Conservation (phyloP, 2,113 vertebrate species). For the Heterotis niloticus region DNA sequence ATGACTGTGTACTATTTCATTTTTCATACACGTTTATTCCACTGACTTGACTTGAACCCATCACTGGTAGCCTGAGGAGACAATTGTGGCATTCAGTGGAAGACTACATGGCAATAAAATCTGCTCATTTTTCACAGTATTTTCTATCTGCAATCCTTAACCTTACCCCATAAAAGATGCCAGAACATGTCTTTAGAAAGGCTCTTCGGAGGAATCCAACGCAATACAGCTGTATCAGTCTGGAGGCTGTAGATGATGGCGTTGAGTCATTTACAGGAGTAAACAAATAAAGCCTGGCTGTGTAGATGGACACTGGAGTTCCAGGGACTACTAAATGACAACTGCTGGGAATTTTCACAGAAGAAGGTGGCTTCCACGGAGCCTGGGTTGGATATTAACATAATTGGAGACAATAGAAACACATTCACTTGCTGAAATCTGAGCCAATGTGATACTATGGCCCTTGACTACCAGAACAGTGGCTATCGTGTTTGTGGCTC, state of each 20-base stretch:
- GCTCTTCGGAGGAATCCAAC: too few relatives aligned
- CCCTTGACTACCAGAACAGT: too few relatives aligned
- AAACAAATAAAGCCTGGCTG: too few relatives aligned
- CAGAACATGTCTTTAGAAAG: neutral
- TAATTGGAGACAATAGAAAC: conserved; percentile 21
- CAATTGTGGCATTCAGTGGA: conserved; percentile 14
- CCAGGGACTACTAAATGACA: neutral
- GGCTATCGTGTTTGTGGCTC: conserved; percentile 8
- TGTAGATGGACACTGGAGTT: neutral
- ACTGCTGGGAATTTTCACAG: neutral
- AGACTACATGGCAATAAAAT: neutral
- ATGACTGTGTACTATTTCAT: conserved; percentile 34
- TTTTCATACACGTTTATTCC: conserved; percentile 40
- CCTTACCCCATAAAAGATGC: neutral
- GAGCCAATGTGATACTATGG: conserved; percentile 14
- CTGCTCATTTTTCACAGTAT: neutral
- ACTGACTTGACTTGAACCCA: conserved; percentile 54
- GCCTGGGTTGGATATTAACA: conserved; percentile 11
- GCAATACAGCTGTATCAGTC: too few relatives aligned
- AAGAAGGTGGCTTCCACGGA: neutral
- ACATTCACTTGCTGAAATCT: conserved; percentile 9
- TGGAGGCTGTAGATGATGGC: too few relatives aligned
- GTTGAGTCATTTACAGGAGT: too few relatives aligned
- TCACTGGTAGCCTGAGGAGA: conserved; percentile 51
- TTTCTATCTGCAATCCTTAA: too few relatives aligned